These are phyloP conservation scores for Vicugna pacos DNA, from an alignment of 2,113 vertebrate genomes.

Conservation along the genomic window DNA sequence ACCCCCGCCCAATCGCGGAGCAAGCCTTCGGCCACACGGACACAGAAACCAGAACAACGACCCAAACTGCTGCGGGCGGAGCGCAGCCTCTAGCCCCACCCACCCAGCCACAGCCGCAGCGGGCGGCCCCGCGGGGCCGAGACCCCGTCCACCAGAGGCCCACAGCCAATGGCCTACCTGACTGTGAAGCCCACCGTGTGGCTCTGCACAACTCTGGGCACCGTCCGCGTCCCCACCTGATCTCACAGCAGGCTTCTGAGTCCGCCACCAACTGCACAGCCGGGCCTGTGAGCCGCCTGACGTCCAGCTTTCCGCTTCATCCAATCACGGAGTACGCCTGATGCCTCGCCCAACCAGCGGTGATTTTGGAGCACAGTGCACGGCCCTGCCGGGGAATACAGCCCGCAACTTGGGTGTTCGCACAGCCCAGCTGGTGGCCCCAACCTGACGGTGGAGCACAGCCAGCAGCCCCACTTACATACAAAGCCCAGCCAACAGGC, in stretches of 20 bases:
- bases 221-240: background rate
- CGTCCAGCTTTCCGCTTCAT: fast-evolving
- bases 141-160: background rate
- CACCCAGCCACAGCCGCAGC: background rate
- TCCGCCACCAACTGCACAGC: fast-evolving
- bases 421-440: background rate
- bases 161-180: background rate
- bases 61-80: background rate
- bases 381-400: too few relatives aligned
- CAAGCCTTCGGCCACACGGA: background rate
- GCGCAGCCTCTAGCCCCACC: background rate
- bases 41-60: background rate
- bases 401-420: background rate
- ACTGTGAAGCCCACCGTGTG: background rate
- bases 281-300: fast-evolving
- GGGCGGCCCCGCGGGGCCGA: background rate
- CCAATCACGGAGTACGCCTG: background rate
- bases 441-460: background rate
- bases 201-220: background rate
- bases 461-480: background rate
- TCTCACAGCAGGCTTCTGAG: fast-evolving
- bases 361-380: fast-evolving
- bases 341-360: background rate
- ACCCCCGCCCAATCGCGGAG: background rate
- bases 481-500: background rate